These are phyloP conservation scores for Sceloporus undulatus DNA, from an alignment of 2,113 vertebrate genomes.

Conservation along the genomic window DNA sequence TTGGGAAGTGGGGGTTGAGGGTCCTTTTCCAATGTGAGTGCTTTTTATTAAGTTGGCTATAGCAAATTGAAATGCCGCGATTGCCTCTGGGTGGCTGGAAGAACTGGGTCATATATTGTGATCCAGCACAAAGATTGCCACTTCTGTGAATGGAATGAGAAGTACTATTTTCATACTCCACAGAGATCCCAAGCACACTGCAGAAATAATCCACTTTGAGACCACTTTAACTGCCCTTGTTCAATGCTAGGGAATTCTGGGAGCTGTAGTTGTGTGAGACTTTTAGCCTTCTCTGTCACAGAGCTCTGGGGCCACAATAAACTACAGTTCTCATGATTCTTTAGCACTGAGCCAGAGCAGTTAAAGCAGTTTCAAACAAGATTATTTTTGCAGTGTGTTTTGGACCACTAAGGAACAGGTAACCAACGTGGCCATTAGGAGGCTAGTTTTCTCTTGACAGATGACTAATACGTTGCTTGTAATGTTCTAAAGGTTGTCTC, in stretches of 20 bases:
- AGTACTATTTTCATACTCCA: background rate
- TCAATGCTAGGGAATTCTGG: too few relatives aligned
- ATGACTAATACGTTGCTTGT: background rate
- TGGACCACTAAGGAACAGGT: background rate
- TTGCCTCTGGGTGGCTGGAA: background rate
- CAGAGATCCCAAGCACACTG: background rate
- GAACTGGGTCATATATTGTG: background rate
- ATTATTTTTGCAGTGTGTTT: too few relatives aligned
- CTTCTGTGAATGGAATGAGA: background rate
- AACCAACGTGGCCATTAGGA: background rate
- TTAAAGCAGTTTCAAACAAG: too few relatives aligned
- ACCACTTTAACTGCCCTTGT: too few relatives aligned
- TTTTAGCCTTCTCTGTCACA: too few relatives aligned
- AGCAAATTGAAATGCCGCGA: background rate
- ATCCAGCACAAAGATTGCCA: background rate
- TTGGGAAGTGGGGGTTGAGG: background rate
- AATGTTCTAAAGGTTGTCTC: background rate
- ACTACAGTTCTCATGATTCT: too few relatives aligned
- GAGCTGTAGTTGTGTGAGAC: too few relatives aligned
- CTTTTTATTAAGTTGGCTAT: background rate
- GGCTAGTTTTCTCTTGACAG: too few relatives aligned
- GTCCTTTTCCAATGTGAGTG: background rate
- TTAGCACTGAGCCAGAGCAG: too few relatives aligned
- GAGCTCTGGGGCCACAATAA: too few relatives aligned
- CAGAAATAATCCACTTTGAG: too few relatives aligned